Evolutionary conservation across 2,888 invertebrate species (phyloP), one percentile per base, ranked within the genome.

Genomic region (Agrilus biguttatus): DNA sequence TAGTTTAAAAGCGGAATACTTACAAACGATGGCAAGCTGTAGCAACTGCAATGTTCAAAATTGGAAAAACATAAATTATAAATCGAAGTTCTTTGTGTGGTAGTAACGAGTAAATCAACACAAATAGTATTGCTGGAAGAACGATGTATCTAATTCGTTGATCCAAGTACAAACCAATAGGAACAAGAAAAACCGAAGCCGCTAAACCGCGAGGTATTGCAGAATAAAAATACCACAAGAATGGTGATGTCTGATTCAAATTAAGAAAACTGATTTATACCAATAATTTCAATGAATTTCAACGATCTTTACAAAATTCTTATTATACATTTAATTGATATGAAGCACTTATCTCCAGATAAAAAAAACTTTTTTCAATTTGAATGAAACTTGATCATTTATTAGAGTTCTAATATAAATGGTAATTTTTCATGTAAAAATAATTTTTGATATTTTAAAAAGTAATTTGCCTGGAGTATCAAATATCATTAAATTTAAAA

Each of bases 1-100:
- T 36, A 2, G 13, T 13, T 36, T 21, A 21, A 21, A 21, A 36
- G 3, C 12, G 14, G 3, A 36, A 36, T 48, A 81, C 88, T 83
- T 71, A 95, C 93, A 93, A 71, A 65, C 82, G 76, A 52, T 88
- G 81, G 57, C 93, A 91, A 39, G 83, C 87, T 41, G 81, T 78
- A 1, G 97, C 95, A 3, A 87, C 87, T 10, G 86, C 78, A 50
- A 88, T 75, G 69, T 97, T 96, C 45, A 97, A 72, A 52, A 97
- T 68, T 12, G 98, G 98, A 62, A 96, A 83, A n/a, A 87, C 83
- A 61, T 98, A 98, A 53, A 98, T 88, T 52, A 98, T 91, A 66
- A 98, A 99, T 41, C 98, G 74, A 33, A 97, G 72, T 67, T 98
- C 98, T 64, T 98, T 99, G 63, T 99, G 98, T 0, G 98, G 97